Percentiles rank a stretch among this genome's conserved stretches.
Conservation (phyloP, 1,140 invertebrate genomes). For the Anastrepha ludens region DNA sequence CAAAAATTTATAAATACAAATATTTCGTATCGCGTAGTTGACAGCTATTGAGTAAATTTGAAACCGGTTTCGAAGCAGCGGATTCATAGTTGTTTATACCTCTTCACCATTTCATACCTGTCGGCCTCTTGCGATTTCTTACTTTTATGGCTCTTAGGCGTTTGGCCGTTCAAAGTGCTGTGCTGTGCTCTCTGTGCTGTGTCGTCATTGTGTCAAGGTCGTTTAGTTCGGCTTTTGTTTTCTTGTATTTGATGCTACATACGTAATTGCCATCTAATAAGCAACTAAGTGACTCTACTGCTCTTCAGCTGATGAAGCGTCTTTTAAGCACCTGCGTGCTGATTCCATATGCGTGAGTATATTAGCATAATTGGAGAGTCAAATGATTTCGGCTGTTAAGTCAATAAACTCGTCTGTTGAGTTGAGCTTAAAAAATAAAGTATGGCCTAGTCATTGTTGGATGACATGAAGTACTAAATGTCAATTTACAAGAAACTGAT, state of each 20-base stretch:
- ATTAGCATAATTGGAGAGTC: constrained; percentile 15
- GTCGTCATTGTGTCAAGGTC: constrained; percentile 52
- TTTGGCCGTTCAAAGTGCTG: constrained; percentile 40
- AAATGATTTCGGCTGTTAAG: background rate
- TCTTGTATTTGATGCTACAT: background rate
- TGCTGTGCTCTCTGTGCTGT: background rate
- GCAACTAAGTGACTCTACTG: background rate
- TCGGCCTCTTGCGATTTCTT: background rate
- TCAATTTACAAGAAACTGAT: no score
- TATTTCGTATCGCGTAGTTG: background rate
- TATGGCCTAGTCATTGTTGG: no score
- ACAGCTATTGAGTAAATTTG: background rate
- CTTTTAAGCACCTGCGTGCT: background rate
- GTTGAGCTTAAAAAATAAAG: background rate
- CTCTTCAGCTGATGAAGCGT: background rate
- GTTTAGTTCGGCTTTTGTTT: background rate
- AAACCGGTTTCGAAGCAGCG: background rate
- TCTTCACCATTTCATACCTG: background rate
- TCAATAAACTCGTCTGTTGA: constrained; percentile 15
- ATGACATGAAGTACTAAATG: no score
- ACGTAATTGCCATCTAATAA: background rate
- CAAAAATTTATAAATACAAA: background rate
- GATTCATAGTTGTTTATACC: background rate
- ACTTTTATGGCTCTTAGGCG: background rate
- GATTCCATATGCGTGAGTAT: background rate